Evolutionary conservation across 2,888 invertebrate genomes (phyloP).

Genomic region (Muscina levida): DNA sequence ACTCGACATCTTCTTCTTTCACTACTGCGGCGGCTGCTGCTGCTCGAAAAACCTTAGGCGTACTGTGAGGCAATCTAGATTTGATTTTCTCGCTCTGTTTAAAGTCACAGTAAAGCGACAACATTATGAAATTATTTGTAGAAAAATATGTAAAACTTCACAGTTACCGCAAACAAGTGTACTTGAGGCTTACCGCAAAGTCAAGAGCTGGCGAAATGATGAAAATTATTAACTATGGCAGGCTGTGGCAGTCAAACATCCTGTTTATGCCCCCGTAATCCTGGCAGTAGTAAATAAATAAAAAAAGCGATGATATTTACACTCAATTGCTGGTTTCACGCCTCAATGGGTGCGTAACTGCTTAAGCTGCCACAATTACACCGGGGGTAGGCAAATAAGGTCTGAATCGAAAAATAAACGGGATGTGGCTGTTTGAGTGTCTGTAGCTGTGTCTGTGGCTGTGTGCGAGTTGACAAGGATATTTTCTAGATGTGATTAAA

Average conservation of each 20-base stretch:
- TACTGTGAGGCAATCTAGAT: conserved; percentile 35
- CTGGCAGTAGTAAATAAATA: neutral
- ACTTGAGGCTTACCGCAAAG: conserved; percentile 69
- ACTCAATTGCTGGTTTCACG: conserved; percentile 78
- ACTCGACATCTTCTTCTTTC: conserved; percentile 15
- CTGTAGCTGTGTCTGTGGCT: conserved; percentile 11
- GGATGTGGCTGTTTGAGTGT: neutral
- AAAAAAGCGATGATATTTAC: conserved; percentile 67
- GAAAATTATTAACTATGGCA: conserved; percentile 64
- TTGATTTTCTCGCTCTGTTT: conserved; percentile 26
- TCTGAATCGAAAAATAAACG: conserved; percentile 3
- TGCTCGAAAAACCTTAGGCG: conserved; percentile 13
- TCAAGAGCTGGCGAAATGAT: conserved; percentile 61
- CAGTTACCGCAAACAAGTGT: conserved; percentile 67
- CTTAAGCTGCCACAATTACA: conserved; percentile 56
- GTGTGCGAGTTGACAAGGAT: neutral
- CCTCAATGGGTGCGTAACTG: conserved; percentile 72
- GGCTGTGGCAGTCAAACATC: conserved; percentile 5
- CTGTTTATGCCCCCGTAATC: neutral
- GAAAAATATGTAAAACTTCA: conserved; percentile 46
- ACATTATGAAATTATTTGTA: conserved; percentile 16
- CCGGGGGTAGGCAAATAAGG: conserved; percentile 40
- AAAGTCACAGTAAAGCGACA: neutral
- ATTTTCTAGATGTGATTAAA: neutral
- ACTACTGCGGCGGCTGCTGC: neutral